Evolutionary conservation across 2,888 invertebrate species (phyloP), one percentile per base, ranked within the genome.

Genomic region (Drosophila helvetica): DNA sequence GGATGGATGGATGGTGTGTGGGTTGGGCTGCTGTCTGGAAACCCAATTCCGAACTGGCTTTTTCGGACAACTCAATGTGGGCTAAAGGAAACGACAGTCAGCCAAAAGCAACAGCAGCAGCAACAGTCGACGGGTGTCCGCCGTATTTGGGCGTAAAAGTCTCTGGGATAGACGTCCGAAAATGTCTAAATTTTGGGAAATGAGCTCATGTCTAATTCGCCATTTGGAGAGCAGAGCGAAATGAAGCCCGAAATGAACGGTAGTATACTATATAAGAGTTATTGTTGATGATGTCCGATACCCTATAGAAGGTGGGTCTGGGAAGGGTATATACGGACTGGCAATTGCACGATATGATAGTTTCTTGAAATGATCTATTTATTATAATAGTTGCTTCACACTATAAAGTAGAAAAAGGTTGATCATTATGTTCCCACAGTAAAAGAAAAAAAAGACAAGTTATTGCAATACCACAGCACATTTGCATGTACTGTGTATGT

Each of bases 101-200:
- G 38, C 30, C 55, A 18, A 33, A 9, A 15, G 6, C 38, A 38
- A 6, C 38, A 15, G 38, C 38, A 15, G n/a, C 38, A 15, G 33
- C 22, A 27, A 27, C 8, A 22, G 22, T 22, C 22, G 27, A 27
- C 27, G 27, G 27, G 8, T 27, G 27, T 8, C n/a, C 38, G 63
- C 68, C 80, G 59, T 75, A 83, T 86, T 83, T 86, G 83, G 83
- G 86, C 83, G 83, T 83, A 79, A 83, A 83, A 83, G 80, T 71
- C 74, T 55, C 47, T 53, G 54, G 61, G 53, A 54, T 73, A 63
- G 53, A 55, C 75, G 52, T 51, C 60, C 54, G 33, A 59, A 71
- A 57, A 61, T 60, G 72, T 73, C 64, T 66, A 73, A 74, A 74
- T 60, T 77, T 62, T 66, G 81, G 66, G 68, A 74, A 86, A 80